A percentile compares a stretch with the other conserved stretches of the same genome.
These are phyloP conservation scores for Chaunax sp. DNA, from an alignment of 2,797 vertebrate species.

Conservation along the genomic window DNA sequence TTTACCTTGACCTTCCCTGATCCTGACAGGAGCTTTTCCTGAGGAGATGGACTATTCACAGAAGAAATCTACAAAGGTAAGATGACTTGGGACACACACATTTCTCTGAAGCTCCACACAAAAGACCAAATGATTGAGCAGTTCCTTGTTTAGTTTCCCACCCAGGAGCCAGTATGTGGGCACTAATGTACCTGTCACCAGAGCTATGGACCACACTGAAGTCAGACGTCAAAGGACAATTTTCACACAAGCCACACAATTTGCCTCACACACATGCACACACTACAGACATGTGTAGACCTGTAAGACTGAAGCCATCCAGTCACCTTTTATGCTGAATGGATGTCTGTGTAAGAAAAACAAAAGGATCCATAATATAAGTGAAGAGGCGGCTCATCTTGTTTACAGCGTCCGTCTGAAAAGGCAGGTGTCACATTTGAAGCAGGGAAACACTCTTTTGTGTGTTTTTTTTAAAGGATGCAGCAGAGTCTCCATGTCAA, in stretches of 20 bases:
- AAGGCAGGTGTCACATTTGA: constrained; percentile 23
- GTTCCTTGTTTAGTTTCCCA: constrained; percentile 59
- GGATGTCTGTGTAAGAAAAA: neutral
- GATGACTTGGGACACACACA: constrained; percentile 6
- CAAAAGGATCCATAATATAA: constrained; percentile 16
- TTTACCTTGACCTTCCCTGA: neutral
- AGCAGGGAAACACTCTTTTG: constrained; percentile 10
- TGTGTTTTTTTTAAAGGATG: constrained; percentile 7
- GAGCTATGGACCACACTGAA: constrained; percentile 53
- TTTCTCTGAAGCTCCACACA: constrained; percentile 42
- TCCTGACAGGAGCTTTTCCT: constrained; percentile 6
- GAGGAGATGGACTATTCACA: neutral
- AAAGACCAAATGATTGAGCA: constrained; percentile 50
- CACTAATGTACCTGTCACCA: constrained; percentile 61
- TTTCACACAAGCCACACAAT: constrained; percentile 46
- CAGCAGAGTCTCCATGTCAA: constrained; percentile 6
- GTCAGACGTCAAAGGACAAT: constrained; percentile 35
- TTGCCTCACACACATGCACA: constrained; percentile 24
- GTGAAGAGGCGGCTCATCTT: neutral
- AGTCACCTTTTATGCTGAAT: neutral
- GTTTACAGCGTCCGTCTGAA: constrained; percentile 2
- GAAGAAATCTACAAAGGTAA: constrained; percentile 26
- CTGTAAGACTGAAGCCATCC: constrained; percentile 27
- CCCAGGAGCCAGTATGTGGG: constrained; percentile 39
- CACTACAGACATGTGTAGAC: constrained; percentile 38